A percentile compares a stretch with the other conserved stretches of the same genome.
These are phyloP conservation scores for Xestia sexstrigata DNA, from an alignment of 2,888 invertebrate genomes.

Conservation along the genomic window DNA sequence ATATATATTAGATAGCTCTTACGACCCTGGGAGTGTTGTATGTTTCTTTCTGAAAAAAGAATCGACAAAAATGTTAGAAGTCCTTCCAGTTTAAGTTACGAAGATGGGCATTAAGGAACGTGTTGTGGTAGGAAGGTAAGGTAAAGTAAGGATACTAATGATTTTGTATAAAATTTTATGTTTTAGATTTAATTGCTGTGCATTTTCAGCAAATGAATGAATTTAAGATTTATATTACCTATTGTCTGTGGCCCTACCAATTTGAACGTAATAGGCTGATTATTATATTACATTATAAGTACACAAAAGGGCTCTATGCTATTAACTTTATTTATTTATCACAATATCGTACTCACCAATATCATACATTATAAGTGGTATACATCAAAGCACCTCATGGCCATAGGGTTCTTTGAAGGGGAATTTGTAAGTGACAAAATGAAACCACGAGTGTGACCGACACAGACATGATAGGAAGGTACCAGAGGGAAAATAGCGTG, in stretches of 20 bases:
- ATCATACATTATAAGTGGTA: neutral
- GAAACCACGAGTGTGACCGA: constrained; percentile 39
- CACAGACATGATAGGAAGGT: constrained; percentile 12
- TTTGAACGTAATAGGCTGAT: too few relatives aligned
- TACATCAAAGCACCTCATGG: neutral
- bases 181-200: neutral
- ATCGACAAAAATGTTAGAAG: neutral
- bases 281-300: too few relatives aligned
- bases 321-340: neutral
- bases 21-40: too few relatives aligned
- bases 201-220: neutral
- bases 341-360: neutral
- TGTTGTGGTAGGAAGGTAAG: neutral
- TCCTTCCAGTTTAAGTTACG: neutral
- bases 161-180: neutral
- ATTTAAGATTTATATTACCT: too few relatives aligned
- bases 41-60: neutral
- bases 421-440: constrained; percentile 41
- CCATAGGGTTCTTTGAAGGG: constrained; percentile 8
- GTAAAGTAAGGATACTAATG: neutral
- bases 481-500: constrained; percentile 21
- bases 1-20: neutral
- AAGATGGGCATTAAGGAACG: neutral
- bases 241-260: too few relatives aligned
- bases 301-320: too few relatives aligned